A percentile compares a stretch with the other conserved stretches of the same genome.
Conservation (phyloP, 2,797 vertebrate genomes). For the Cryptoprocta ferox region DNA sequence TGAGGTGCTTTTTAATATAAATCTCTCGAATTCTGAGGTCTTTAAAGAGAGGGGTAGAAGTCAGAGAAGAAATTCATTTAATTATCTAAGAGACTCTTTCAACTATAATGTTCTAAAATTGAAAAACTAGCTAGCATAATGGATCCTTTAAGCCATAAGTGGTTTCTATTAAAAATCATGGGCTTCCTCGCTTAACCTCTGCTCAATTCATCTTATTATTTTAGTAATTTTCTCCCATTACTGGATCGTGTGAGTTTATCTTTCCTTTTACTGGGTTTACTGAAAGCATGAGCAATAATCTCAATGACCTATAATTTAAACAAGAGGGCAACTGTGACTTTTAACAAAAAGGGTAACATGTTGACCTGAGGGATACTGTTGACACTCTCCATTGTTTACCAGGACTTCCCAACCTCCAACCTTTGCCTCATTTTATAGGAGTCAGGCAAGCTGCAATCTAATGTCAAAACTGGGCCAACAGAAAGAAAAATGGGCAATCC, state of each 20-base stretch:
- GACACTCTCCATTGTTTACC: not conserved
- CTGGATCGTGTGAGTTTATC: not conserved
- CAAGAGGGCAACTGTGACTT: not conserved
- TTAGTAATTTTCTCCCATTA: constrained; percentile 35
- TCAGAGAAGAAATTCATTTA: constrained; percentile 38
- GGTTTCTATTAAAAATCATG: constrained; percentile 44
- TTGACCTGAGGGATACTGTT: not conserved
- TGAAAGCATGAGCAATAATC: constrained; percentile 19
- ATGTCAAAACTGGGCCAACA: not conserved
- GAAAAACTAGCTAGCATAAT: constrained; percentile 40
- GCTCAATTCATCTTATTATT: constrained; percentile 8
- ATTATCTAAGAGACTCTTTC: constrained; percentile 27
- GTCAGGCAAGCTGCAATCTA: not conserved
- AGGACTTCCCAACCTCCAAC: not conserved
- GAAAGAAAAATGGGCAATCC: not conserved
- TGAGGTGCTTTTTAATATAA: not conserved
- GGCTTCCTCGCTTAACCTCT: not conserved
- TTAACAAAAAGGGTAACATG: not conserved
- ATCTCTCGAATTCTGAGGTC: not conserved
- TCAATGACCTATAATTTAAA: constrained; percentile 18
- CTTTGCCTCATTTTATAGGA: not conserved
- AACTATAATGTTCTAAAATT: constrained; percentile 47
- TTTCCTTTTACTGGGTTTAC: constrained; percentile 18
- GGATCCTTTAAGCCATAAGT: constrained; percentile 25
- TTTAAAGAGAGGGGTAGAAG: constrained; percentile 46